A percentile compares a stretch with the other conserved stretches of the same genome.
Evolutionary conservation across 2,888 invertebrate species (phyloP).

Genomic region (Argyra leucocephala): DNA sequence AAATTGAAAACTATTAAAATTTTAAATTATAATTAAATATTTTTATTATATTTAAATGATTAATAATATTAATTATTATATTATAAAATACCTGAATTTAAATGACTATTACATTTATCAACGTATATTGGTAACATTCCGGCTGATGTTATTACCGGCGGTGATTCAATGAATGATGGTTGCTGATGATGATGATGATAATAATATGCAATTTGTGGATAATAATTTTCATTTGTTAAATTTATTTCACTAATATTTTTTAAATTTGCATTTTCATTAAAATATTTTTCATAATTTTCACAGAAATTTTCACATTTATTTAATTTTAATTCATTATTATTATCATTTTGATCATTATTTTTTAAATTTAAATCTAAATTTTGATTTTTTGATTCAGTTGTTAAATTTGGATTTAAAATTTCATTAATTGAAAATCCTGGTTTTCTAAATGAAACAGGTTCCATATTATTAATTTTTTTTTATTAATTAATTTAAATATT

Average conservation of each 20-base stretch:
- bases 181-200: background rate
- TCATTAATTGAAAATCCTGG: slow-evolving; percentile 10
- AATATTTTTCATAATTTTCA: slow-evolving; percentile 2
- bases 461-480: background rate
- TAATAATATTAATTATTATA: too few species aligned
- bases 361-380: too few species aligned
- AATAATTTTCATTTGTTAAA: slow-evolving; percentile 2
- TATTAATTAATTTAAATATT: background rate
- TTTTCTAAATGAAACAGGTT: background rate
- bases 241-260: background rate
- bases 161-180: background rate
- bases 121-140: background rate
- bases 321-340: background rate
- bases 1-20: too few species aligned
- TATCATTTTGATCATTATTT: background rate
- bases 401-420: background rate
- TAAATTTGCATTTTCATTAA: background rate
- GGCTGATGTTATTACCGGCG: background rate
- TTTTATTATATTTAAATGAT: too few species aligned
- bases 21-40: too few species aligned
- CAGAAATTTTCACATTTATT: background rate
- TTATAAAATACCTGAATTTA: background rate
- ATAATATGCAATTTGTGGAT: background rate
- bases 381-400: background rate
- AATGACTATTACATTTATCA: background rate